phyloP scores from a whole-genome alignment of 1,140 invertebrate species.

The Brachionus plicatilis region DNA sequence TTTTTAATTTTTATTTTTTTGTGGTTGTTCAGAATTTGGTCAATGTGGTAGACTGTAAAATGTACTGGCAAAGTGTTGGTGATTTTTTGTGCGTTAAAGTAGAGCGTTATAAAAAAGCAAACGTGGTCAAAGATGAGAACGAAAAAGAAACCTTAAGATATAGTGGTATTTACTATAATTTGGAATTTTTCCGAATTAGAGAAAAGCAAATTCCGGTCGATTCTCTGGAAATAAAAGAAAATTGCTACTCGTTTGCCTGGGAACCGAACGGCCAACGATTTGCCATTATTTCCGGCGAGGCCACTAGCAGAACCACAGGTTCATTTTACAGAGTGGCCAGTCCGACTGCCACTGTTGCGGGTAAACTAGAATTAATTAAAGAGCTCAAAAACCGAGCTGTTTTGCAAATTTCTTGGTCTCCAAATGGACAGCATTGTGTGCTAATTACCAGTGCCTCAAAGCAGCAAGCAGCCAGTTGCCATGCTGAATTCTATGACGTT shows the following conservation, averaged over 20 bases:
- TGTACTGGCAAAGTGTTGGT: slow-evolving; percentile 97
- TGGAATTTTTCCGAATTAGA: slow-evolving; percentile 91
- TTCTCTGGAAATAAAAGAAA: slow-evolving; percentile 77
- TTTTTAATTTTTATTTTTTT: neutral
- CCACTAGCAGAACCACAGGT: slow-evolving; percentile 71
- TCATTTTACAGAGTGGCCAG: slow-evolving; percentile 85
- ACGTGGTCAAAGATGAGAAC: slow-evolving; percentile 68
- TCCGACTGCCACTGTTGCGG: slow-evolving; percentile 66
- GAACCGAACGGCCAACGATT: slow-evolving; percentile 93
- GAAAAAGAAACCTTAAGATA: slow-evolving; percentile 59
- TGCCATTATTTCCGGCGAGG: slow-evolving; percentile 87
- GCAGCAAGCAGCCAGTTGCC: slow-evolving; percentile 13
- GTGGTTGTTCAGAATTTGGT: slow-evolving; percentile 69
- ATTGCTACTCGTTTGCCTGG: slow-evolving; percentile 77
- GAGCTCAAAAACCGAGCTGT: slow-evolving; percentile 47
- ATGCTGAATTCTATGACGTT: slow-evolving; percentile 35
- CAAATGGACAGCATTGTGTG: slow-evolving; percentile 87
- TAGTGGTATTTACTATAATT: slow-evolving; percentile 92
- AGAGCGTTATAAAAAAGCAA: slow-evolving; percentile 86
- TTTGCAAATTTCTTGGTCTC: slow-evolving; percentile 74
- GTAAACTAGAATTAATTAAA: slow-evolving; percentile 47
- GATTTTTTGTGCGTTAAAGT: slow-evolving; percentile 97
- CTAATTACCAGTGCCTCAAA: slow-evolving; percentile 62
- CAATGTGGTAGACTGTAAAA: slow-evolving; percentile 94
- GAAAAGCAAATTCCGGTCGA: slow-evolving; percentile 97